These are phyloP conservation scores for Hetaerina titia DNA, from an alignment of 2,888 invertebrate genomes.

Conservation along the genomic window DNA sequence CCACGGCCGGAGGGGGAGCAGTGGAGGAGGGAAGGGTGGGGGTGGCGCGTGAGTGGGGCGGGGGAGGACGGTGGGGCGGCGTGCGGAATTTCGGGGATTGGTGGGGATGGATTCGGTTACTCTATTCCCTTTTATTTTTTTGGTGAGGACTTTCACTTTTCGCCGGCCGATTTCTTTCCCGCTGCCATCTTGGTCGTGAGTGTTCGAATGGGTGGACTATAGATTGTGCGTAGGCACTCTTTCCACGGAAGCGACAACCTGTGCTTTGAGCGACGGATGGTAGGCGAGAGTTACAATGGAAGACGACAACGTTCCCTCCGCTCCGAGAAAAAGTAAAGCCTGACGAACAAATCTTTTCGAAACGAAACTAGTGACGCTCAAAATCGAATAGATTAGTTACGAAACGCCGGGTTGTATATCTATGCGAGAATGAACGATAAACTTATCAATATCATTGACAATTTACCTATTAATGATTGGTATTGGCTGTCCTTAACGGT, in stretches of 20 bases:
- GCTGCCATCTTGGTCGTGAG: neutral
- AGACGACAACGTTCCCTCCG: neutral
- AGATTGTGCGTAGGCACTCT: neutral
- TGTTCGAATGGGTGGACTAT: too few species aligned
- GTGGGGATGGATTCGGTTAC: neutral
- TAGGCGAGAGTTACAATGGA: neutral
- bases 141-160: slow-evolving; percentile 18
- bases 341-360: neutral
- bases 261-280: neutral
- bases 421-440: too few species aligned
- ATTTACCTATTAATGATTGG: too few species aligned
- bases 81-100: neutral
- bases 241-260: neutral
- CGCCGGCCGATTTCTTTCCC: neutral
- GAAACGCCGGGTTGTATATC: neutral
- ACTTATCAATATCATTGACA: too few species aligned
- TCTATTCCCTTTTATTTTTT: neutral
- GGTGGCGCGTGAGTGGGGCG: neutral
- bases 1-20: neutral
- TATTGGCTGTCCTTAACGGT: too few species aligned
- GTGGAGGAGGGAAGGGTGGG: neutral
- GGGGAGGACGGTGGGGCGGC: neutral
- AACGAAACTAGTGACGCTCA: neutral
- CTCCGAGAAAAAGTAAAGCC: neutral
- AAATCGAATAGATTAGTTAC: neutral